Base-by-base conservation (phyloP, 2,888 invertebrate genomes). In the Nomada flava region DNA sequence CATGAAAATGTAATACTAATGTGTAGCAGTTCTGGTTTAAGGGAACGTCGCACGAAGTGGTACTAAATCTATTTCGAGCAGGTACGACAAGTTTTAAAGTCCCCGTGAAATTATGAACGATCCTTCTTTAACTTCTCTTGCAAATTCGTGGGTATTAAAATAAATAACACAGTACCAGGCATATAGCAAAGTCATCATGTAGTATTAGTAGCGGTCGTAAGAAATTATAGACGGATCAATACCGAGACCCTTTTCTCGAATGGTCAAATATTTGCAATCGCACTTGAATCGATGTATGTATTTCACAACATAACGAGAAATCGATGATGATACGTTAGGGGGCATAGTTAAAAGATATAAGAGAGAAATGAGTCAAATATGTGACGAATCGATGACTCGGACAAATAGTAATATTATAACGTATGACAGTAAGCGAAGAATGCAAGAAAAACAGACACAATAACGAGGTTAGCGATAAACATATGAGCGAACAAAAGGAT, bases 201-300 rank as follows among this genome's bases (percentile, higher is more conserved):
- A 67, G 59, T 75, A 72, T 69, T 63, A 57, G 67, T 53, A 50
- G 55, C 57, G 53, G 52, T 52, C 64, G 76, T 59, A 64, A 79
- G 52, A 50, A 78, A 63, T 74, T 67, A 81, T 59, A 59, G n/a
- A 29, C 4, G 79, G 85, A 87, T 86, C 87, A 73, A 86, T 87
- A 79, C 64, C 18, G n/a, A 50, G 42, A 53, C 75, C 75, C 71
- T 74, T 68, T 55, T 42, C 29, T 74, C 20, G 59, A 57, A 26
- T 78, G 47, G 47, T 81, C 76, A 70, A 79, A 82, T 75, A 79
- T 76, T 79, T 82, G 60, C 44, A 77, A 52, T 64, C 23, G 42
- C 67, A 15, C 36, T 26, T 11, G 52, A 65, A 70, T 73, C 62
- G 53, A 83, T 69, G 62, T 50, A 20, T 26, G 62, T 50, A 20